Percentiles rank a stretch among this genome's conserved stretches.
Evolutionary conservation across 2,888 invertebrate genomes (phyloP).

Genomic region (Agonopterix heracliana): DNA sequence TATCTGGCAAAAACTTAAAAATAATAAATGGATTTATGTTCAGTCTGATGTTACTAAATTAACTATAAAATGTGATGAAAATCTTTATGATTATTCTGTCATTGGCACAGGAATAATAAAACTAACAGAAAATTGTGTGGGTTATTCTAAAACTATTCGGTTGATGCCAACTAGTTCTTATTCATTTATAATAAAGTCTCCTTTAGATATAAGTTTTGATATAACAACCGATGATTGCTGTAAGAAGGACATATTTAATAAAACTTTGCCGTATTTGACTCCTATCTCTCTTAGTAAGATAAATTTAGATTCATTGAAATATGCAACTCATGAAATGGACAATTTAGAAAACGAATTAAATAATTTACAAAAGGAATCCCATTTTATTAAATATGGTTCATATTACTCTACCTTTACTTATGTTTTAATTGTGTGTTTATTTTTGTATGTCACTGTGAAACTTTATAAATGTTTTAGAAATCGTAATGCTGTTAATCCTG

Average conservation of each 20-base stretch:
- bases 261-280: neutral
- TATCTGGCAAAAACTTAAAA: constrained; percentile 15
- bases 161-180: neutral
- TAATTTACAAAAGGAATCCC: neutral
- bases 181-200: neutral
- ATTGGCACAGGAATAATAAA: neutral
- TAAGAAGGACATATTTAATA: neutral
- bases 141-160: neutral
- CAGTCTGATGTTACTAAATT: constrained; percentile 1
- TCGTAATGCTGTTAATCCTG: neutral
- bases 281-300: no score
- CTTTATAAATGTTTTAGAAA: neutral
- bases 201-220: neutral
- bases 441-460: neutral
- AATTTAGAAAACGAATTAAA: neutral
- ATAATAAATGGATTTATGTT: constrained; percentile 10
- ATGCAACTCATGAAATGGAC: neutral
- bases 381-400: neutral
- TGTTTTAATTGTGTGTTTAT: neutral
- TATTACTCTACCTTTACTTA: neutral
- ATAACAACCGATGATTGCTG: neutral
- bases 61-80: neutral
- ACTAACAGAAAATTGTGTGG: neutral
- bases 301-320: neutral
- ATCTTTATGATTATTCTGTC: neutral